Conservation (phyloP, 2,113 vertebrate species). For the Kryptolebias marmoratus region DNA sequence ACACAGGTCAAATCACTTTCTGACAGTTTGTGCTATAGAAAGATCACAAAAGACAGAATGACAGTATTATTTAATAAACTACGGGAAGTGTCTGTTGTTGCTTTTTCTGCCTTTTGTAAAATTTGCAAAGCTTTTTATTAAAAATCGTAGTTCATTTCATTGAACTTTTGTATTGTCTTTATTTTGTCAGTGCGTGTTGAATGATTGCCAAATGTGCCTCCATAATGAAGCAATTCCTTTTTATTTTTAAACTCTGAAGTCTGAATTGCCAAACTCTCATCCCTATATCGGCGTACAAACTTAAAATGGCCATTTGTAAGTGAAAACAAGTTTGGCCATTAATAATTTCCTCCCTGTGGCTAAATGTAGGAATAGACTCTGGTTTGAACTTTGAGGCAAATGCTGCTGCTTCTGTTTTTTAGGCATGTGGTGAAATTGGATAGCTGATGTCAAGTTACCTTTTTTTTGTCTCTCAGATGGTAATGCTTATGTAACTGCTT, state of each 20-base stretch:
- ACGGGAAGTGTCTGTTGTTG: conserved; percentile 72
- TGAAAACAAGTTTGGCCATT: not conserved
- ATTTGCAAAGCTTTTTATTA: conserved; percentile 79
- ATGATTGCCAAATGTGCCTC: conserved; percentile 26
- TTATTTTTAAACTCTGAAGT: not conserved
- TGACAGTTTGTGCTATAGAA: conserved; percentile 32
- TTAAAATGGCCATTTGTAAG: not conserved
- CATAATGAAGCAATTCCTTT: not conserved
- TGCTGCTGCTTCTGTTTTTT: conserved; percentile 29
- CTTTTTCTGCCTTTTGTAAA: conserved; percentile 79
- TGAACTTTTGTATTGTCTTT: conserved; percentile 80
- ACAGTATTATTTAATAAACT: conserved; percentile 73
- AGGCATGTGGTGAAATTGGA: conserved; percentile 52
- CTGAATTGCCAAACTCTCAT: not conserved
- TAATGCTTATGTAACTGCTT: conserved; percentile 53
- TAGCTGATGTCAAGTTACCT: conserved; percentile 54
- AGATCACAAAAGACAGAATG: conserved; percentile 45
- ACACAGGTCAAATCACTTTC: conserved; percentile 27
- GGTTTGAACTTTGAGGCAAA: conserved; percentile 53
- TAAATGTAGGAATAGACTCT: conserved; percentile 15
- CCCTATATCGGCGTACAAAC: not conserved
- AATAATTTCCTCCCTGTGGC: not conserved
- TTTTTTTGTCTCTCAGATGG: conserved; percentile 37
- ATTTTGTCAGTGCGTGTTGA: conserved; percentile 60
- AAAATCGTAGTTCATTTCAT: conserved; percentile 76